Evolutionary conservation across 2,113 vertebrate species (phyloP).

Genomic region (Zeus faber): DNA sequence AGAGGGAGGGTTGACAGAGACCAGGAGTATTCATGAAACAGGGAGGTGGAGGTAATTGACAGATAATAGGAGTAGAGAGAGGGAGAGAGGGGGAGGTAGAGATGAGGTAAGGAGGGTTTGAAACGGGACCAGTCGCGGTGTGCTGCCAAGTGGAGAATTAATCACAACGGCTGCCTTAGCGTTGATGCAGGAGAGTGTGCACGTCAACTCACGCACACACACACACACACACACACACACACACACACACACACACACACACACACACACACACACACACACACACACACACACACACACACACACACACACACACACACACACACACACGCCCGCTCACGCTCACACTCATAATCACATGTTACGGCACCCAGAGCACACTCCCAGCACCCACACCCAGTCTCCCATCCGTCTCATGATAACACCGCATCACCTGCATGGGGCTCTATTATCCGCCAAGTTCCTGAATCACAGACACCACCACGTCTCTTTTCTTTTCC

Average conservation of each 20-base stretch:
- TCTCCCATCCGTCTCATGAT: slow-evolving; percentile 27
- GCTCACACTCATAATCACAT: slow-evolving; percentile 37
- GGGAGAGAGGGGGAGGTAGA: not conserved
- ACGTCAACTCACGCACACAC: too few species aligned
- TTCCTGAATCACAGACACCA: slow-evolving; percentile 10
- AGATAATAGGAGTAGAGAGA: not conserved
- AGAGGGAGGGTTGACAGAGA: not conserved
- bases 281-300: slow-evolving; percentile 1
- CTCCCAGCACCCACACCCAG: slow-evolving; percentile 37
- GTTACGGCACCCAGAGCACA: too few species aligned
- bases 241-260: too few species aligned
- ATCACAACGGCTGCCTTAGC: too few species aligned
- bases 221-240: too few species aligned
- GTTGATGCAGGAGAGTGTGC: too few species aligned
- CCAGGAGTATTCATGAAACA: not conserved
- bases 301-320: not conserved
- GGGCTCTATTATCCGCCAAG: slow-evolving; percentile 23
- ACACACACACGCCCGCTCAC: slow-evolving; percentile 21
- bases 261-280: too few species aligned
- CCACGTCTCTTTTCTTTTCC: slow-evolving; percentile 12
- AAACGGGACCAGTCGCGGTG: slow-evolving; percentile 19
- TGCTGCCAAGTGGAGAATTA: slow-evolving; percentile 31
- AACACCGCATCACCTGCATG: slow-evolving; percentile 3
- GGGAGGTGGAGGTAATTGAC: not conserved
- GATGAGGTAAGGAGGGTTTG: slow-evolving; percentile 19